Percentiles rank a stretch among this genome's conserved stretches.
Conservation (phyloP, 1,140 invertebrate genomes). For the Drosophila auraria region DNA sequence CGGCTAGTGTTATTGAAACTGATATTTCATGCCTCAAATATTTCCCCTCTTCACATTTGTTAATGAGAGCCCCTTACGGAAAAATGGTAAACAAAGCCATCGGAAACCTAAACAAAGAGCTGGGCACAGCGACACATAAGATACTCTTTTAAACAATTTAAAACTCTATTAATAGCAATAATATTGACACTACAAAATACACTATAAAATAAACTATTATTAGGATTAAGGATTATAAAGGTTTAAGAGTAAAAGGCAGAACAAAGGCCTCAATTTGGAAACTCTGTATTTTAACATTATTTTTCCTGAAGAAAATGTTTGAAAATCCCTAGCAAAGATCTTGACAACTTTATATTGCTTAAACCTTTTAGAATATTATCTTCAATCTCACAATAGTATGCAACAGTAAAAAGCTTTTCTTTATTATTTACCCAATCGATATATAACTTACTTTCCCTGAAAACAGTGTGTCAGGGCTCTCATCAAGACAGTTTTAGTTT, state of each 20-base stretch:
- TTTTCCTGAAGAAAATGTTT: too few species aligned
- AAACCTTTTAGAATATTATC: too few species aligned
- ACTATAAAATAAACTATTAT: too few species aligned
- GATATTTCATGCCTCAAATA: slow-evolving; percentile 45
- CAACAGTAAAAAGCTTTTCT: neutral
- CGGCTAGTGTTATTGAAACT: slow-evolving; percentile 40
- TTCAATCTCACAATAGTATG: neutral
- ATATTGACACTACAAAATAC: too few species aligned
- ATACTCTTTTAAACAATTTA: slow-evolving; percentile 1
- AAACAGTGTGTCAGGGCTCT: slow-evolving; percentile 8
- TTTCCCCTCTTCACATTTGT: slow-evolving; percentile 17
- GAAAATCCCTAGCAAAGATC: too few species aligned
- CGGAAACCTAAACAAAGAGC: slow-evolving; percentile 1
- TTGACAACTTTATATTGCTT: too few species aligned
- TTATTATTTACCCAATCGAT: neutral
- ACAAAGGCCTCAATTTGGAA: too few species aligned
- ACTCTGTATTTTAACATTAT: too few species aligned
- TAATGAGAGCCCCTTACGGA: slow-evolving; percentile 23
- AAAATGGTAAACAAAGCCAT: slow-evolving; percentile 21
- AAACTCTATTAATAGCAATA: too few species aligned
- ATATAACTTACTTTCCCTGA: neutral
- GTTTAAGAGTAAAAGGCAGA: too few species aligned
- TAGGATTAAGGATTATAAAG: too few species aligned
- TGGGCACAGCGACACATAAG: neutral
- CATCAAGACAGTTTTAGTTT: neutral